Conservation (phyloP, 2,113 vertebrate species). For the Neofelis nebulosa region DNA sequence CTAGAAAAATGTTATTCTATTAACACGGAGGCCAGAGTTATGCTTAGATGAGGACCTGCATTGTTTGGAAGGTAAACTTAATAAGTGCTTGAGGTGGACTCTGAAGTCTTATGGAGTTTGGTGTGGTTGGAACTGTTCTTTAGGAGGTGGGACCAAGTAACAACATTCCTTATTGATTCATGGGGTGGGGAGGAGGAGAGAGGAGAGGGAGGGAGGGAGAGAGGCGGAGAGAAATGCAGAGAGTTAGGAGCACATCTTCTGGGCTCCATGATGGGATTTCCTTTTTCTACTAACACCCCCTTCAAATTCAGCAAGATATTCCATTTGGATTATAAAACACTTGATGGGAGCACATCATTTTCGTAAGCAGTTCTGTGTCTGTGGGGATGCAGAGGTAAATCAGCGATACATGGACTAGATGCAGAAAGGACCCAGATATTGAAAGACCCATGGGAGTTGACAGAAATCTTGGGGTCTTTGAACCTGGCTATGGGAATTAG, state of each 20-base stretch:
- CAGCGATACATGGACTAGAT: neutral
- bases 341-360: neutral
- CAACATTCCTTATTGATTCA: neutral
- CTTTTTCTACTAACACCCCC: neutral
- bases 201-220: neutral
- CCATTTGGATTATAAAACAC: neutral
- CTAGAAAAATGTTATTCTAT: neutral
- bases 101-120: neutral
- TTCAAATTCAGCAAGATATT: neutral
- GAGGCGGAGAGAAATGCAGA: neutral
- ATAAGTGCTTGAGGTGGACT: neutral
- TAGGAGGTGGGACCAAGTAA: neutral
- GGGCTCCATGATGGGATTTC: neutral
- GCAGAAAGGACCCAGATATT: neutral
- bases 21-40: neutral
- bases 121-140: neutral
- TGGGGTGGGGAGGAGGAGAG: too few species aligned
- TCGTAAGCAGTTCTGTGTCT: neutral
- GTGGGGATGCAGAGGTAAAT: neutral
- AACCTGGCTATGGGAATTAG: neutral
- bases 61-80: neutral
- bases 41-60: neutral
- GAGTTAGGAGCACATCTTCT: neutral
- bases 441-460: neutral
- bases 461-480: neutral